Evolutionary conservation across 2,797 vertebrate species (phyloP).

Genomic region (Micrastur ruficollis): DNA sequence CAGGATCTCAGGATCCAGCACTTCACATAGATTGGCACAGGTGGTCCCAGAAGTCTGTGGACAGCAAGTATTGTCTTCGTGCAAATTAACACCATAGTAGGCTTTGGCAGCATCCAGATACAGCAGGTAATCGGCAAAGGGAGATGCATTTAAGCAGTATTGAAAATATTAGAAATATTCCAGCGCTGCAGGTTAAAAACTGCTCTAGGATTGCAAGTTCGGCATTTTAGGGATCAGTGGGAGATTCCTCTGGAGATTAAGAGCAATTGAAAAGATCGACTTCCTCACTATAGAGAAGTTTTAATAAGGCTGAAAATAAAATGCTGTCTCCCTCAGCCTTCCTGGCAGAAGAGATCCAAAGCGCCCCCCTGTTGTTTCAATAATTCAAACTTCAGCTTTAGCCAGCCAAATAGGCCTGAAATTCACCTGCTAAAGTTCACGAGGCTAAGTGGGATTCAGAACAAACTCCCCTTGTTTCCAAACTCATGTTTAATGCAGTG

Average conservation of each 20-base stretch:
- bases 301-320: constrained; percentile 67
- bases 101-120: background rate
- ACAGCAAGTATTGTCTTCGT: background rate
- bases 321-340: constrained; percentile 15
- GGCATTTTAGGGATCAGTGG: constrained; percentile 60
- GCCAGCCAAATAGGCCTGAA: constrained; percentile 49
- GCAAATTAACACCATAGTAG: background rate
- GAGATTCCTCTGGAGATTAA: constrained; percentile 64
- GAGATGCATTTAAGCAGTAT: constrained; percentile 13
- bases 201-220: constrained; percentile 48
- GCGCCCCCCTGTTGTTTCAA: constrained; percentile 24
- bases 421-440: constrained; percentile 51
- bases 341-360: constrained; percentile 20
- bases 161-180: constrained; percentile 24
- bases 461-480: constrained; percentile 50
- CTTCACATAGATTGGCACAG: background rate
- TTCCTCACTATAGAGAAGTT: constrained; percentile 58
- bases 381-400: constrained; percentile 59
- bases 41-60: background rate
- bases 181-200: constrained; percentile 30
- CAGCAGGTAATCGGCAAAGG: background rate
- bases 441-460: constrained; percentile 40
- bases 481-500: constrained; percentile 59
- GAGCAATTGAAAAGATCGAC: constrained; percentile 65
- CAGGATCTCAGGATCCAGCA: accelerated